These are phyloP conservation scores for Rhadina sibilatrix DNA, from an alignment of 2,113 vertebrate species.

Conservation along the genomic window DNA sequence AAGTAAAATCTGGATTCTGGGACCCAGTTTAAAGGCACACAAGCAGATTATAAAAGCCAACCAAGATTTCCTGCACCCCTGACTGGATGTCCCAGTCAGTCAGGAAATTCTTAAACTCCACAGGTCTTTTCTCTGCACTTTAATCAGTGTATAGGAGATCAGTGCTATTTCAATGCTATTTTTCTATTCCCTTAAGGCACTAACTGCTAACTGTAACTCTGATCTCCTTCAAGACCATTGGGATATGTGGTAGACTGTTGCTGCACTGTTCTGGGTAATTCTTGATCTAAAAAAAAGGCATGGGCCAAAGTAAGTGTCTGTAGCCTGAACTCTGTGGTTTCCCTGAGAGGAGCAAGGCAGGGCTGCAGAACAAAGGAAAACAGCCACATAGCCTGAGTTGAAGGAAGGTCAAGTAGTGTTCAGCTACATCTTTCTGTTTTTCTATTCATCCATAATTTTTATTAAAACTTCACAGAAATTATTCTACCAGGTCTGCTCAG, in stretches of 20 bases:
- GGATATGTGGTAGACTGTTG: not conserved
- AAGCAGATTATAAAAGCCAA: not conserved
- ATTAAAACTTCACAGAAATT: not conserved
- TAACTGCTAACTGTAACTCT: not conserved
- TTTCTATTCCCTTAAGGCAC: not conserved
- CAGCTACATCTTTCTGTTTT: not conserved
- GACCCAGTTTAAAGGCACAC: not conserved
- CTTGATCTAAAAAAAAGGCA: not conserved
- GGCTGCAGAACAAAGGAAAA: not conserved
- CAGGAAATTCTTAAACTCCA: not conserved
- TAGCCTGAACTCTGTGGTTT: not conserved
- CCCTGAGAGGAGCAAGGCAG: not conserved
- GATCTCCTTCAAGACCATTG: not conserved
- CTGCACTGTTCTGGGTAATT: not conserved
- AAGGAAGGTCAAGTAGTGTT: not conserved
- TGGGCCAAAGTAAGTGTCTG: not conserved
- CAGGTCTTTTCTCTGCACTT: not conserved
- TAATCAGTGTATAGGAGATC: not conserved
- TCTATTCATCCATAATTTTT: not conserved
- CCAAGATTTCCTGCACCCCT: not conserved
- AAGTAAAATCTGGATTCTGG: not conserved
- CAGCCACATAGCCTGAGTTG: accelerated
- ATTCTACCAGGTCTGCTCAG: not conserved
- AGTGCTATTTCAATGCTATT: not conserved
- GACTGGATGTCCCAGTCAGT: not conserved